Base-by-base conservation (phyloP, 2,797 vertebrate species). In the Pangasius krempfi region DNA sequence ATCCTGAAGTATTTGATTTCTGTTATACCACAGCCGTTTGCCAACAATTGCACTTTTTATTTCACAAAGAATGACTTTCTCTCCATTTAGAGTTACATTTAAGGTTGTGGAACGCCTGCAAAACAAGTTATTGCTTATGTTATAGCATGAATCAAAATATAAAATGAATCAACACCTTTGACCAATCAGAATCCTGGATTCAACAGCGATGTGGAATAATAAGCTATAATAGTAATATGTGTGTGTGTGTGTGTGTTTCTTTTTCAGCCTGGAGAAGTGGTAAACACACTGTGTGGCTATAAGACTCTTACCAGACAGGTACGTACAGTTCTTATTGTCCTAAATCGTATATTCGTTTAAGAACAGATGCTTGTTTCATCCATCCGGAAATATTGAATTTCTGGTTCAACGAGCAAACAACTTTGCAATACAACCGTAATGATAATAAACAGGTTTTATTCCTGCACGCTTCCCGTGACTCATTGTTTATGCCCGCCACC, bases 281-380 rank as follows among this genome's bases (percentile, higher is more conserved):
- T 97, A 84, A 98, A 98, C 95, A 98, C 97, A 4, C 93, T 97
- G 0, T 98, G 97, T 58, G 97, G 97, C 4, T 97, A 96, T 94
- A 92, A 94, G 93, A 96, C 97, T 0, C 95, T 98, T 0, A 86
- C 92, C 16, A 90, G 96, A 89, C 94, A 97, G 96, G 97, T 98
- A 89, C 93, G 84, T 86, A 20, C 4, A 73, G 20, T 73, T 81
- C 56, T 25, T 14, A 25, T n/a, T 33, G 18, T 60, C n/a, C 27
- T 37, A 47, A 58, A 56, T 73, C 37, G 5, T 18, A 6, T 3
- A 25, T 33, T 18, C 33, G 8, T 58, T 58, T 52, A 44, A 2
- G 6, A 44, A 22, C 20, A 75, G 12, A n/a, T 30, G 13, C 75
- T 64, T 70, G 10, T 80, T 70, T 73, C n/a, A 30, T 84, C 82